Conservation (phyloP, 2,888 invertebrate species). For the Hirtodrosophila duncani region DNA sequence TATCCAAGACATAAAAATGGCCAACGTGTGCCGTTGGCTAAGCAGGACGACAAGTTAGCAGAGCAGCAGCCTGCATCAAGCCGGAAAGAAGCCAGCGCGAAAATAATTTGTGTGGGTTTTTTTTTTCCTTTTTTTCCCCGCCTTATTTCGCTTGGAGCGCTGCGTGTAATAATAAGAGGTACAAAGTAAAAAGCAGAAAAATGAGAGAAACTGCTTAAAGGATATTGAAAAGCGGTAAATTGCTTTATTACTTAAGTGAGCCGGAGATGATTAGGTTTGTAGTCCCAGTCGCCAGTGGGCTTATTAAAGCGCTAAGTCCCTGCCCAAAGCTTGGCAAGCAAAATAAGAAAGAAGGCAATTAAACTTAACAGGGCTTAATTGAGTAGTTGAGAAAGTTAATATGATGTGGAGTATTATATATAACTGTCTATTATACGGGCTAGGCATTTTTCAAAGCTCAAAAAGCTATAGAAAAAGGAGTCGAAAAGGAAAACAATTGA, state of each 20-base stretch:
- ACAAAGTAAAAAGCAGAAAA: constrained; percentile 26
- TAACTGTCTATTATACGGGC: too few species aligned
- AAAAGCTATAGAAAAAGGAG: too few species aligned
- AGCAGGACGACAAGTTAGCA: constrained; percentile 46
- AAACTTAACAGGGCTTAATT: neutral
- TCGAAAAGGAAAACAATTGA: too few species aligned
- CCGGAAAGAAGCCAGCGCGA: constrained; percentile 51
- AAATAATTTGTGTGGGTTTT: constrained; percentile 63
- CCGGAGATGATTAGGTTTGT: constrained; percentile 55
- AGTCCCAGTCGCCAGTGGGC: constrained; percentile 13
- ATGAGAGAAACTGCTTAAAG: constrained; percentile 52
- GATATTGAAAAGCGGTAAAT: constrained; percentile 69
- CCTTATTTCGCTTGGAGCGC: constrained; percentile 29
- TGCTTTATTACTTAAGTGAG: constrained; percentile 67
- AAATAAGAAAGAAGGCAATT: constrained; percentile 1
- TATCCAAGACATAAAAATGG: constrained; percentile 57
- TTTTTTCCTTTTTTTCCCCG: constrained; percentile 18
- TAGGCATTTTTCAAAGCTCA: too few species aligned
- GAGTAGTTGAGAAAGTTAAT: too few species aligned
- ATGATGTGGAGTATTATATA: too few species aligned
- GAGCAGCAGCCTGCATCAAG: constrained; percentile 23
- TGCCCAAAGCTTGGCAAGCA: constrained; percentile 8
- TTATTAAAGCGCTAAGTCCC: constrained; percentile 27
- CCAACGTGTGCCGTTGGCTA: constrained; percentile 65
- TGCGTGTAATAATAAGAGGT: constrained; percentile 27